Evolutionary conservation across 2,888 invertebrate genomes (phyloP).

Genomic region (Sminthurides aquaticus): DNA sequence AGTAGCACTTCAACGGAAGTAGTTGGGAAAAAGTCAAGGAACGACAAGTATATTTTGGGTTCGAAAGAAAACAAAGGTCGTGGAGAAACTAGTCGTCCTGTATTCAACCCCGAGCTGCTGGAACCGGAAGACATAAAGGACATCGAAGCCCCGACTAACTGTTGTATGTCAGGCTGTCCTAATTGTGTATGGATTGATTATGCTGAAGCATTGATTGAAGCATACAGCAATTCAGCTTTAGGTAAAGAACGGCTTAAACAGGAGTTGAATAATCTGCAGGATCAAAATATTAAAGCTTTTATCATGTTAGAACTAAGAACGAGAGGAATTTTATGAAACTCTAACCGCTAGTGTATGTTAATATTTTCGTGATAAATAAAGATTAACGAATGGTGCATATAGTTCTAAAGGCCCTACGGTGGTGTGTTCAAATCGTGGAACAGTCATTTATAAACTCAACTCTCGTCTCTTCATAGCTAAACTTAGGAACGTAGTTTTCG

Average conservation of each 20-base stretch:
- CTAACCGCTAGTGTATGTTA: too few species aligned
- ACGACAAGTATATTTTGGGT: slow-evolving; percentile 15
- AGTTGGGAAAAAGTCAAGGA: background rate
- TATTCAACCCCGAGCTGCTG: slow-evolving; percentile 15
- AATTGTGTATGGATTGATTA: slow-evolving; percentile 91
- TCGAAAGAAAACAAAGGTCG: slow-evolving; percentile 33
- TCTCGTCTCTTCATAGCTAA: too few species aligned
- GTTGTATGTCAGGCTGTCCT: slow-evolving; percentile 85
- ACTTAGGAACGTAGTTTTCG: too few species aligned
- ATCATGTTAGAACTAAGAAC: slow-evolving; percentile 64
- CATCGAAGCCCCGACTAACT: slow-evolving; percentile 60
- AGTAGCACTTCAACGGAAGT: too few species aligned
- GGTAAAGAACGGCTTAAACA: slow-evolving; percentile 59
- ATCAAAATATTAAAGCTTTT: slow-evolving; percentile 75
- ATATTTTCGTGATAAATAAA: too few species aligned
- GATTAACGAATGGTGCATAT: too few species aligned
- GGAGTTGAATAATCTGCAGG: slow-evolving; percentile 60
- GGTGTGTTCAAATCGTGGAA: too few species aligned
- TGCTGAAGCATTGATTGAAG: slow-evolving; percentile 63
- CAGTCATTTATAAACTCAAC: too few species aligned
- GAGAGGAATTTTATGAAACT: slow-evolving; percentile 21
- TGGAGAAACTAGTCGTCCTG: slow-evolving; percentile 28
- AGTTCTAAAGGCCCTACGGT: too few species aligned
- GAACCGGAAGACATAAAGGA: background rate
- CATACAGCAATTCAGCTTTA: slow-evolving; percentile 59